Evolutionary conservation across 1,140 invertebrate species (phyloP), one percentile per base, ranked within the genome.

Genomic region (Mycetomoellerius zeteki): DNA sequence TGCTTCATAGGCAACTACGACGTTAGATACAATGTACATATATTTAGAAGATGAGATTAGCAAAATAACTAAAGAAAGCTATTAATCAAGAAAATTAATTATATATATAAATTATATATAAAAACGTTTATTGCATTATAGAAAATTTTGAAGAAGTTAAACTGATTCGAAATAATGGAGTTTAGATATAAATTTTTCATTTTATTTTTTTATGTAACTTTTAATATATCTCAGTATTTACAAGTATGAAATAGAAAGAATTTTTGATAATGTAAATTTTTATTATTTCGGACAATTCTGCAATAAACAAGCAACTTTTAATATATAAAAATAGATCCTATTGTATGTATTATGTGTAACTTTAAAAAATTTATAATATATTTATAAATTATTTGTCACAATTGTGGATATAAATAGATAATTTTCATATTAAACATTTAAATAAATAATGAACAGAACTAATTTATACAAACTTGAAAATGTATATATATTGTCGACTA

Each of bases 1-100:
- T 90, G 62, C 89, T 62, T 77, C 69, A 90, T 81, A 90, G 60
- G 52, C 64, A 19, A 78, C 27, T 77, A 16, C 4, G 30, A 27
- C 27, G 6, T 43, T 64, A 12, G 37, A n/a, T 33, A 30, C n/a
- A 78, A n/a, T 1, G 27, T 8, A 60, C 6, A 3, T 8, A 60
- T 3, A 3, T 80, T 67, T 67, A 67, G 8, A 5, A 21, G 6
- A 67, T 21, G n/a, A 50, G 0, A 50, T 65, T 65, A 30, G 16
- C 24, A 65, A 67, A 65, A 33, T 14, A 78, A 30, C 7, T 52
- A 4, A 14, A 47, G 19, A 65, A 52, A 78, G 19, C 12, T 64
- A 75, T 21, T 75, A 75, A 75, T 21, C 2, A 2, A 76, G 33
- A 58, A 33, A 19, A 16, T 27, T 60, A n/a, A 33, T 75, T 33